Conservation (phyloP, 2,113 vertebrate genomes). For the Macaca mulatta region DNA sequence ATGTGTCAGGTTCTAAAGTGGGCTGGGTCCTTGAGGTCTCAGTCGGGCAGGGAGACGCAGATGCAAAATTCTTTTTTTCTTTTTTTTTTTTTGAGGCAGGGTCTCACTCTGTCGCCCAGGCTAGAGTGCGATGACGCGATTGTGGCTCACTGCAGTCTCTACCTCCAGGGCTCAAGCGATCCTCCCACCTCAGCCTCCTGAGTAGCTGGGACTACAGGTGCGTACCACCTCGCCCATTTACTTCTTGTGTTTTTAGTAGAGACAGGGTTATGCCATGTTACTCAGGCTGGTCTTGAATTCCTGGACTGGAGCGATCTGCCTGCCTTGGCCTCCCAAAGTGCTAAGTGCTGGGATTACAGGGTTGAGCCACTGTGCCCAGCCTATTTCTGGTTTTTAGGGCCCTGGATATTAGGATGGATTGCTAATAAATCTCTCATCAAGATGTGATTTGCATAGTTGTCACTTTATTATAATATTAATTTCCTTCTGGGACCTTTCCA, state of each 20-base stretch:
- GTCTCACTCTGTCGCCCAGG: not conserved
- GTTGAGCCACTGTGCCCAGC: accelerated
- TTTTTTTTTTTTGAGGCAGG: not conserved
- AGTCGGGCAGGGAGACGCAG: not conserved
- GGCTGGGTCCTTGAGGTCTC: not conserved
- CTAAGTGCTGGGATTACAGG: not conserved
- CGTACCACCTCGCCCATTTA: accelerated
- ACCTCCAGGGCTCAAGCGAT: not conserved
- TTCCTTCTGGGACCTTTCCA: not conserved
- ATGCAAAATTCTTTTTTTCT: not conserved
- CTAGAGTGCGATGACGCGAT: not conserved
- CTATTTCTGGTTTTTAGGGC: not conserved
- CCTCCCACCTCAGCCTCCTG: not conserved
- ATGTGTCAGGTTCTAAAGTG: not conserved
- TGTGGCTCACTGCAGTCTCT: not conserved
- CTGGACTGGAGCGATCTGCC: not conserved
- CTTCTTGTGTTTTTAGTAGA: not conserved
- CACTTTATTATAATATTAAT: constrained; percentile 49
- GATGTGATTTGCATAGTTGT: not conserved
- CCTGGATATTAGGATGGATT: not conserved
- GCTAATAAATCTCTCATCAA: constrained; percentile 32
- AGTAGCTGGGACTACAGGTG: not conserved
- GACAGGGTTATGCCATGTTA: not conserved
- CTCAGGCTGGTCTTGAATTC: not conserved
- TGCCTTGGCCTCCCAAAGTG: not conserved